Evolutionary conservation across 2,113 vertebrate genomes (phyloP).

Genomic region (Corynorhinus townsendii): DNA sequence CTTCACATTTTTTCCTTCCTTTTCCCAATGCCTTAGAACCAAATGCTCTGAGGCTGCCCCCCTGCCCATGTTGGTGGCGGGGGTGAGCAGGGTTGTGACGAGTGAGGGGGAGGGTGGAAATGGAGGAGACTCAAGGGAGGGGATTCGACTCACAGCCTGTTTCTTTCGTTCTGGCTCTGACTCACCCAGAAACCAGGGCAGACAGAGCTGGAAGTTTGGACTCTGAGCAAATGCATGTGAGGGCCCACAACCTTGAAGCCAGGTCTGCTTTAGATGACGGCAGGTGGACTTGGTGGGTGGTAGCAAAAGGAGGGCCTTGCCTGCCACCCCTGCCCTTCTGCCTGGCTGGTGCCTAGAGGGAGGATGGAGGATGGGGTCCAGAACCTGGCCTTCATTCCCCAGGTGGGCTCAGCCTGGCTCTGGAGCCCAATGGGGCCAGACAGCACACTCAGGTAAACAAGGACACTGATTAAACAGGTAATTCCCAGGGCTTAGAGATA

Average conservation of each 20-base stretch:
- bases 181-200: no score
- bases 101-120: no score
- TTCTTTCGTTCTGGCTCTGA: rapidly evolving
- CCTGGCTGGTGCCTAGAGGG: neutral
- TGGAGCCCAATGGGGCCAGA: neutral
- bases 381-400: neutral
- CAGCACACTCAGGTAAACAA: no score
- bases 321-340: neutral
- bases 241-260: neutral
- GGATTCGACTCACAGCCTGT: neutral
- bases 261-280: rapidly evolving
- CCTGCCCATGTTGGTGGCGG: neutral
- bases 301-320: neutral
- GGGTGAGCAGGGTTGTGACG: rapidly evolving
- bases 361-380: neutral
- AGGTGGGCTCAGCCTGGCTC: neutral
- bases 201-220: neutral
- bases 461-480: no score
- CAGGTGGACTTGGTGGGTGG: neutral
- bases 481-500: no score
- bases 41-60: neutral
- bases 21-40: neutral
- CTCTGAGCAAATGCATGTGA: neutral
- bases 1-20: neutral
- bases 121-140: neutral